These are phyloP conservation scores for Bovichtus diacanthus DNA, from an alignment of 2,797 vertebrate genomes.

Conservation along the genomic window DNA sequence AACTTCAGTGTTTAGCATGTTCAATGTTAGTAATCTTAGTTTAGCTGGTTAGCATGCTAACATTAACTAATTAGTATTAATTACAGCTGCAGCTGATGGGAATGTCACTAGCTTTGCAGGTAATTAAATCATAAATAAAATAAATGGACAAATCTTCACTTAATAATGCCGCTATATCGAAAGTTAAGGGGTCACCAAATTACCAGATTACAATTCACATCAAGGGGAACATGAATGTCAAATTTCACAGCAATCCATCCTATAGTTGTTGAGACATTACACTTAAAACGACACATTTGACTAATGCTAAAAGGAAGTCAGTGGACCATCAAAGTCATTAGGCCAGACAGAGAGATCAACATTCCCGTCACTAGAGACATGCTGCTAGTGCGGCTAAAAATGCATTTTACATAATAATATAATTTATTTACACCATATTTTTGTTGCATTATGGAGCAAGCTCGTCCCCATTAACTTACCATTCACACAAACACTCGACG, in stretches of 20 bases:
- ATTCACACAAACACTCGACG: slow-evolving; percentile 93
- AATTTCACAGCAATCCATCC: background rate
- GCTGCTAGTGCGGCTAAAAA: background rate
- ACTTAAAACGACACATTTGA: too few species aligned
- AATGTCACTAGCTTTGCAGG: too few species aligned
- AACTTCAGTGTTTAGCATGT: too few species aligned
- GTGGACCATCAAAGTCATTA: background rate
- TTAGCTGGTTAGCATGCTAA: background rate
- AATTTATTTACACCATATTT: background rate
- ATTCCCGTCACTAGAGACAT: background rate
- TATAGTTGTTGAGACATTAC: too few species aligned
- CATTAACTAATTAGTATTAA: background rate
- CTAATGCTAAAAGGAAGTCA: background rate
- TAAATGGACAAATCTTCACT: background rate
- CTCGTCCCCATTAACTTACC: slow-evolving; percentile 81
- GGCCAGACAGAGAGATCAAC: background rate
- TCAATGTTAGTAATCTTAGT: background rate
- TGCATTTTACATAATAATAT: background rate
- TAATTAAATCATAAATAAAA: too few species aligned
- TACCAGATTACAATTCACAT: background rate
- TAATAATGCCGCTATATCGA: background rate
- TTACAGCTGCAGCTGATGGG: background rate
- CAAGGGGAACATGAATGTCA: background rate
- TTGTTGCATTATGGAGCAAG: background rate
- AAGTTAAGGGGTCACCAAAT: too few species aligned